These are phyloP conservation scores for Syngnathus floridae DNA, from an alignment of 2,113 vertebrate species.

Conservation along the genomic window DNA sequence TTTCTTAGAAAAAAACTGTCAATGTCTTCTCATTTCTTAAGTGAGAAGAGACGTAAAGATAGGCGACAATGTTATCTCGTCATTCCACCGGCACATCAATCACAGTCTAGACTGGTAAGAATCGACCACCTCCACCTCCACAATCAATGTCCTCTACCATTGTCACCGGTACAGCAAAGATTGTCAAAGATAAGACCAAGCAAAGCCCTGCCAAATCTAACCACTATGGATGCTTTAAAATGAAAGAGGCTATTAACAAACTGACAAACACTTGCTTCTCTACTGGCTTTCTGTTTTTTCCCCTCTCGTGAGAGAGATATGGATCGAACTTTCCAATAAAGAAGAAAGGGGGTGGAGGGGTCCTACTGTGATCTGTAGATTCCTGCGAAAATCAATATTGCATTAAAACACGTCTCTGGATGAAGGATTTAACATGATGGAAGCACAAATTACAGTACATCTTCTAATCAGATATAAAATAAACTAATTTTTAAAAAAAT, in stretches of 20 bases:
- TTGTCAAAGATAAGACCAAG: constrained; percentile 61
- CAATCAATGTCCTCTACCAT: constrained; percentile 67
- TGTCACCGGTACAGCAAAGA: constrained; percentile 61
- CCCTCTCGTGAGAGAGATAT: constrained; percentile 15
- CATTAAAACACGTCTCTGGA: not conserved
- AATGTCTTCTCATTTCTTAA: constrained; percentile 36
- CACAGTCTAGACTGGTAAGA: constrained; percentile 51
- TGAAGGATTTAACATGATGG: not conserved
- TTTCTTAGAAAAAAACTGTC: constrained; percentile 46
- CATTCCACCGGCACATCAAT: constrained; percentile 69
- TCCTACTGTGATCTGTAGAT: constrained; percentile 4
- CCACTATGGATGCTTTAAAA: constrained; percentile 53
- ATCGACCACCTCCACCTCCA: constrained; percentile 60
- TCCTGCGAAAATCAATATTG: not conserved
- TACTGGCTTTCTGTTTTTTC: constrained; percentile 15
- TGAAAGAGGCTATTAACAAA: constrained; percentile 54
- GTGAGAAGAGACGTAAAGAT: constrained; percentile 59
- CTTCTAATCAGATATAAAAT: not conserved
- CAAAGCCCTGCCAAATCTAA: constrained; percentile 34
- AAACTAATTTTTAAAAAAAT: not conserved
- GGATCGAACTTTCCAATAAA: constrained; percentile 11
- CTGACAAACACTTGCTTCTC: constrained; percentile 45
- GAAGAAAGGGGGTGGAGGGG: not conserved
- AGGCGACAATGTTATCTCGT: constrained; percentile 72
- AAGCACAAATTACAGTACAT: not conserved